These are phyloP conservation scores for Proterorhinus semilunaris DNA, from an alignment of 2,113 vertebrate genomes.

Conservation along the genomic window DNA sequence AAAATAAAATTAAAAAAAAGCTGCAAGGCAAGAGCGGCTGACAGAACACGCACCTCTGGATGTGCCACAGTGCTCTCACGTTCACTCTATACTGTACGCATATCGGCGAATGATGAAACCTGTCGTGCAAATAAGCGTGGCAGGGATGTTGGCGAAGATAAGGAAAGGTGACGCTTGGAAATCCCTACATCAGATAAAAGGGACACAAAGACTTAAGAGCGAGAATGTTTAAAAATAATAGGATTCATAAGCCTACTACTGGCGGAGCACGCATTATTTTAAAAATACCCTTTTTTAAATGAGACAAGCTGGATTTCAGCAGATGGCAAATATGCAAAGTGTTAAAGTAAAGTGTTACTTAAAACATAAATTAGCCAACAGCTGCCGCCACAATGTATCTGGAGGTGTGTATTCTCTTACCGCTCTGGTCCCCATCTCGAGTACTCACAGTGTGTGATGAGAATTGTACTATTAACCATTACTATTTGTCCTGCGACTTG, in stretches of 20 bases:
- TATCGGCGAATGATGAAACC: constrained; percentile 46
- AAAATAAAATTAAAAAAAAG: constrained; percentile 33
- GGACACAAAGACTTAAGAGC: constrained; percentile 20
- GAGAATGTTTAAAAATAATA: constrained; percentile 1
- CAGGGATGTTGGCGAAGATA: constrained; percentile 23
- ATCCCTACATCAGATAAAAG: constrained; percentile 28
- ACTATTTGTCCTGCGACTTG: constrained; percentile 98
- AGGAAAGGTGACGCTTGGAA: constrained; percentile 34
- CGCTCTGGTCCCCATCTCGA: constrained; percentile 79
- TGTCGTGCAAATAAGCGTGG: constrained; percentile 13
- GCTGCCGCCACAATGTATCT: constrained; percentile 17
- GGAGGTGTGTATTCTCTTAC: constrained; percentile 83
- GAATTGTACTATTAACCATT: constrained; percentile 98
- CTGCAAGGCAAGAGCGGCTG: constrained; percentile 65
- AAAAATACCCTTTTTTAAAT: neutral
- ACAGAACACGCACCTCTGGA: constrained; percentile 81
- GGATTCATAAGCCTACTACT: neutral
- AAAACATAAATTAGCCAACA: neutral
- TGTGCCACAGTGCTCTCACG: constrained; percentile 25
- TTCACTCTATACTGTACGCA: constrained; percentile 29
- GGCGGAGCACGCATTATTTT: neutral
- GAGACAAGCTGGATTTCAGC: constrained; percentile 1
- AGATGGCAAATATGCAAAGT: neutral
- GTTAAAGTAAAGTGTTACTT: no score
- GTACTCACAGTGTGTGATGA: constrained; percentile 91